Percentiles rank a stretch among this genome's conserved stretches.
phyloP scores from a whole-genome alignment of 2,888 invertebrate genomes.

The Drosophila barbarae region DNA sequence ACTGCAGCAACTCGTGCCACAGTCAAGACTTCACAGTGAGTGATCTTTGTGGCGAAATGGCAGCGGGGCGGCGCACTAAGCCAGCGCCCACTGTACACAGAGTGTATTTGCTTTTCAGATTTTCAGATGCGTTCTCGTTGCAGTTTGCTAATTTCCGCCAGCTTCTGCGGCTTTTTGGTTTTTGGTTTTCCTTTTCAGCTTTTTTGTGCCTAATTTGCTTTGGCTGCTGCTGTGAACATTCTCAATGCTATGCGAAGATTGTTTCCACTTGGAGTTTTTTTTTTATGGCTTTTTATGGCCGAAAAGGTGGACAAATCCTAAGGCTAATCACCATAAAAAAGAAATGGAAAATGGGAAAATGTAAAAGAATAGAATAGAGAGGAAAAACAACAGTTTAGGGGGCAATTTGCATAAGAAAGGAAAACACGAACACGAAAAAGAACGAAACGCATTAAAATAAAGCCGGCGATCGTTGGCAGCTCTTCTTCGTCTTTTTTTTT shows the following conservation, averaged over 20 bases:
- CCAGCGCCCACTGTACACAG: conserved; percentile 19
- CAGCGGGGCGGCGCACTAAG: conserved; percentile 3
- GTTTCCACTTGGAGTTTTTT: conserved; percentile 7
- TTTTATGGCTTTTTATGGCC: conserved; percentile 12
- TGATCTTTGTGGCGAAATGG: conserved; percentile 1
- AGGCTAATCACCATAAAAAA: conserved; percentile 16
- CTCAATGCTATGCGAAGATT: conserved; percentile 42
- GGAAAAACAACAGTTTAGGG: conserved; percentile 27
- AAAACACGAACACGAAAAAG: conserved; percentile 11
- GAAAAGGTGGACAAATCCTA: conserved; percentile 22
- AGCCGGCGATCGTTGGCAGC: conserved; percentile 25
- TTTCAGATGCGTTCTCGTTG: conserved; percentile 58
- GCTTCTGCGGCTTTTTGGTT: conserved; percentile 46
- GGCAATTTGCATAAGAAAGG: conserved; percentile 51
- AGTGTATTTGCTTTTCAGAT: conserved; percentile 17
- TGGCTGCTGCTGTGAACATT: conserved; percentile 41
- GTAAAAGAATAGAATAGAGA: conserved; percentile 3
- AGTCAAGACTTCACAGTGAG: conserved; percentile 23
- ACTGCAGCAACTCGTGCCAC: conserved; percentile 50
- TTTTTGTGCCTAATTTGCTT: conserved; percentile 55
- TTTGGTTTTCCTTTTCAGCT: conserved; percentile 29
- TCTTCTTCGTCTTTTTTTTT: conserved; percentile 21
- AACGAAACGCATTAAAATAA: conserved; percentile 20
- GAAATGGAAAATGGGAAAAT: conserved; percentile 11
- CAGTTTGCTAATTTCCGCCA: conserved; percentile 49